Conservation (phyloP, 2,797 vertebrate species). For the Tokudaia muenninki region DNA sequence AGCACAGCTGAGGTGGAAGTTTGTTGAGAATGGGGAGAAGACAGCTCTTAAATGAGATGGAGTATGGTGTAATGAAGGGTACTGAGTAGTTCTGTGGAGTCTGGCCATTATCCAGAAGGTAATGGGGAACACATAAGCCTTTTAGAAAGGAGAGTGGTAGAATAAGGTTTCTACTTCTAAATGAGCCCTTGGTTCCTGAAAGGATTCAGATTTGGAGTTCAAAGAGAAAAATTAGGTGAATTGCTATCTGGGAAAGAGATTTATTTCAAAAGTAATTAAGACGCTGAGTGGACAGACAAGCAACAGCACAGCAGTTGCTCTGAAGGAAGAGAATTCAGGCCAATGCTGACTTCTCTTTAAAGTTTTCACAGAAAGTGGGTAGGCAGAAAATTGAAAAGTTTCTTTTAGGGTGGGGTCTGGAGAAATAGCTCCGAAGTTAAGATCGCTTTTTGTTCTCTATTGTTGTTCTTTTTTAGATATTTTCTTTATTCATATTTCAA, state of each 20-base stretch:
- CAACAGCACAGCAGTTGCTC: neutral
- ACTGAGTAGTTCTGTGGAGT: neutral
- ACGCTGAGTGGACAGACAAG: neutral
- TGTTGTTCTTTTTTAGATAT: no score
- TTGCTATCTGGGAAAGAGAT: neutral
- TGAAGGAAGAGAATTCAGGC: neutral
- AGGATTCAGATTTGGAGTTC: no score
- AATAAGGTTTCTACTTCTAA: neutral
- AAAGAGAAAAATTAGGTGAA: neutral
- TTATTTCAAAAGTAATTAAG: neutral
- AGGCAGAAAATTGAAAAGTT: neutral
- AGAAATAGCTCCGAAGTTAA: neutral
- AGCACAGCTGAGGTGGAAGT: neutral
- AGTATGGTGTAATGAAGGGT: neutral
- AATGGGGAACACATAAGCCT: neutral
- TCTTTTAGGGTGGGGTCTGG: neutral
- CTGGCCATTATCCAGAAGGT: neutral
- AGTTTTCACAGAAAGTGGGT: neutral
- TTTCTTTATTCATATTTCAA: no score
- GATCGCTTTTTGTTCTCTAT: neutral
- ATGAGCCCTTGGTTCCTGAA: no score
- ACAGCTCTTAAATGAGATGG: neutral
- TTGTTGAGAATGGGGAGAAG: neutral
- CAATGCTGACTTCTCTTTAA: neutral
- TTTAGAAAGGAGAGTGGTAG: neutral